Evolutionary conservation across 2,888 invertebrate genomes (phyloP), one percentile per base, ranked within the genome.

Genomic region (Drosophila anceps): DNA sequence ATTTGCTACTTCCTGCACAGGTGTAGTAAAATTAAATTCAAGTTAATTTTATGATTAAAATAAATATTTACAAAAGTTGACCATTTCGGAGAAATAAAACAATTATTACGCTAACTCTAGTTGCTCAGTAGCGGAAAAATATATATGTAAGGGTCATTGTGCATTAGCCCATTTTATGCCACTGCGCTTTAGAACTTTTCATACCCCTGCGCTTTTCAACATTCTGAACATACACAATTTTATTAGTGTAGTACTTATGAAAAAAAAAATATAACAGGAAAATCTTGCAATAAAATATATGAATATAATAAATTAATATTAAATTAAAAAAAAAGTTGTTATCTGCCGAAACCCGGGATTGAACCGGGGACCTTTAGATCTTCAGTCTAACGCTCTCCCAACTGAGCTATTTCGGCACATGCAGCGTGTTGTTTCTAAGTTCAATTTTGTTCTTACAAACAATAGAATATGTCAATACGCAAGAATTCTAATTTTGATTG

Each of bases 341-440:
- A 0, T 0, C 13, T 80, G 79, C 79, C 79, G 79, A 80, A 80
- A 80, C 78, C 81, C 81, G 79, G 95, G 95, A 95, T 95, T 94
- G 95, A 95, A 95, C 95, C 95, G 94, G 95, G 95, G 95, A 95
- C 95, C 94, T 95, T 95, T 95, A 95, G 95, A 95, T 95, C 95
- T 95, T 95, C 95, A 95, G 95, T 95, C 95, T 95, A 95, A 95
- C 95, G 95, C 95, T 95, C 95, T 95, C 95, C 95, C 95, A 95
- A 95, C 95, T 95, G 95, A 95, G 95, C 95, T 95, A 95, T 95
- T 95, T 95, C 95, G 95, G 95, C 95, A 69, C 39, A 12, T 39
- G 5, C 0, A 0, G 0, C 0, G 0, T 0, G 0, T 1, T 9
- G 1, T 1, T 12, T 46, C 57, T 15, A 78, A 70, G 8, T 50